Evolutionary conservation across 2,888 invertebrate species (phyloP).

Genomic region (Acleris holmiana): DNA sequence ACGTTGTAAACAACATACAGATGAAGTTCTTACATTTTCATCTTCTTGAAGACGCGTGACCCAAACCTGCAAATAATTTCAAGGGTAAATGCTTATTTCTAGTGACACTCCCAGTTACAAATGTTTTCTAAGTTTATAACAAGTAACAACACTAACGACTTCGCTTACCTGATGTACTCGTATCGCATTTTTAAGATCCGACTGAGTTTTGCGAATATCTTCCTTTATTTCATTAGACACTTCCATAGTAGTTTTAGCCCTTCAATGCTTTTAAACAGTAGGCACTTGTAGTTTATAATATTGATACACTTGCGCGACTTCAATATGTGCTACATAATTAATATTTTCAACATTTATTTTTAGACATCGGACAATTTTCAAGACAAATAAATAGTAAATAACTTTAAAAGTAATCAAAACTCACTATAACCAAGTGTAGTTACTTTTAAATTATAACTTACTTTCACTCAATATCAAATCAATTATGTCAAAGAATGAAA

Average conservation of each 20-base stretch:
- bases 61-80: slow-evolving; percentile 75
- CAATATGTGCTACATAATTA: slow-evolving; percentile 29
- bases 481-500: slow-evolving; percentile 16
- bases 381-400: slow-evolving; percentile 18
- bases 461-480: slow-evolving; percentile 24
- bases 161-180: slow-evolving; percentile 85
- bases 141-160: slow-evolving; percentile 28
- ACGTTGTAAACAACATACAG: slow-evolving; percentile 31
- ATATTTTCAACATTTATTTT: slow-evolving; percentile 36
- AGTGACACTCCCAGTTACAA: neutral
- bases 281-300: slow-evolving; percentile 11
- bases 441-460: slow-evolving; percentile 16
- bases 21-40: slow-evolving; percentile 72
- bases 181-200: slow-evolving; percentile 86
- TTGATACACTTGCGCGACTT: slow-evolving; percentile 24
- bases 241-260: slow-evolving; percentile 71
- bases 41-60: slow-evolving; percentile 83
- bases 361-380: slow-evolving; percentile 31
- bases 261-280: slow-evolving; percentile 7
- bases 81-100: slow-evolving; percentile 7
- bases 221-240: slow-evolving; percentile 86
- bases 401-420: slow-evolving; percentile 31
- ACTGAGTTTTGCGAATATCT: slow-evolving; percentile 85
- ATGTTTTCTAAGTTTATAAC: slow-evolving; percentile 19
- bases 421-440: slow-evolving; percentile 7